Conservation (phyloP, 2,797 vertebrate genomes). For the Lycodopsis pacificus region DNA sequence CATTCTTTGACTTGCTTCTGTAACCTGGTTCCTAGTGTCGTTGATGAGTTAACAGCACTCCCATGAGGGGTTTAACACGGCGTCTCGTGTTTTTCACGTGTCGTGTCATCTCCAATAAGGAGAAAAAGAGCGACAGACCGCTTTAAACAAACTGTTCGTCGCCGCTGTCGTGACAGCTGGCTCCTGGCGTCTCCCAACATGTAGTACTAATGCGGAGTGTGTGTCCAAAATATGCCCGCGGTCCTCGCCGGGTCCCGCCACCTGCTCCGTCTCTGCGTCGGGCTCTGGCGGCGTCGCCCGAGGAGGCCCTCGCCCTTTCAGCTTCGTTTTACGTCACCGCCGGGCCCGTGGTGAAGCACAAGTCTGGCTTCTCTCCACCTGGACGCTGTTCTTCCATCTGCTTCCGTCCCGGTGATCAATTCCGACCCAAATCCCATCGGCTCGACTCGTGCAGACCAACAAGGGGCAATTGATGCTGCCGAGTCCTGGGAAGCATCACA, state of each 20-base stretch:
- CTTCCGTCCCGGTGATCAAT: conserved; percentile 64
- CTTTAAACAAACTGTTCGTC: conserved; percentile 30
- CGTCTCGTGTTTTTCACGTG: not conserved
- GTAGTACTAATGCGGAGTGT: conserved; percentile 26
- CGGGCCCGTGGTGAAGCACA: conserved; percentile 54
- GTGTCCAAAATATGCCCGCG: conserved; percentile 36
- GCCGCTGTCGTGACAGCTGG: conserved; percentile 52
- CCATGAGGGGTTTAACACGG: not conserved
- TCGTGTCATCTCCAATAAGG: not conserved
- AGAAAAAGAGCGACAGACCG: not conserved
- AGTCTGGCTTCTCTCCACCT: conserved; percentile 68
- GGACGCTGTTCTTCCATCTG: conserved; percentile 70
- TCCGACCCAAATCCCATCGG: conserved; percentile 58
- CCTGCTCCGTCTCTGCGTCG: conserved; percentile 59
- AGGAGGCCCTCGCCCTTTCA: conserved; percentile 56
- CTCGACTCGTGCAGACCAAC: conserved; percentile 30
- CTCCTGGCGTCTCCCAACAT: conserved; percentile 39
- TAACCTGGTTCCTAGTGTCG: conserved; percentile 26
- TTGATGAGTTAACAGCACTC: conserved; percentile 4
- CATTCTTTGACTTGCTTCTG: not conserved
- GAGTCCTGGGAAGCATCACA: conserved; percentile 19
- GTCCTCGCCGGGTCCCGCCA: conserved; percentile 60
- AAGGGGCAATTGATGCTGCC: conserved; percentile 20
- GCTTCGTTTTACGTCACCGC: conserved; percentile 63
- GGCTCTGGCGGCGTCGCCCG: conserved; percentile 28